Evolutionary conservation across 2,797 vertebrate species (phyloP), one percentile per base, ranked within the genome.

Genomic region (Falco biarmicus): DNA sequence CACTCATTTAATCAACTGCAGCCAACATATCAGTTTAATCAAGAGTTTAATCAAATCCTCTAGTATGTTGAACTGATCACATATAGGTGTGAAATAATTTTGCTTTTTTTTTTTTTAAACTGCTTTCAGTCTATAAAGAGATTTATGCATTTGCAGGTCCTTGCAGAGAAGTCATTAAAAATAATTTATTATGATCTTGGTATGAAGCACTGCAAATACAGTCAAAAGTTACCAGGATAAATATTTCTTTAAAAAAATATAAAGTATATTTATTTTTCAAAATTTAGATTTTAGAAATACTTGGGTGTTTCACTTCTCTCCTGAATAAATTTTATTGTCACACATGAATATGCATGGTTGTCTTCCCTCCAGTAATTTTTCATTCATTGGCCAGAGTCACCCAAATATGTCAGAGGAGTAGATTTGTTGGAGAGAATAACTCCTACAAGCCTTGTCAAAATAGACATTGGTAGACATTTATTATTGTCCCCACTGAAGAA

Each of bases 391-490:
- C 47, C 5, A 56, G 39, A 80, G 37, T 56, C 19, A 76, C 16
- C 9, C 34, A 87, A 77, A 84, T 87, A 69, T 51, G 66, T 82
- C 47, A 92, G 61, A 80, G 20, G 11, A 81, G 11, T 53, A 90
- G 29, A 82, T 81, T 78, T 91, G 76, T 37, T 92, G 21, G 43
- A 87, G 63, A 89, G 66, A 96, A 87, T 89, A 92, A 89, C 56
- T 92, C 75, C 60, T 77, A 79, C 43, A 92, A 87, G 37, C 17
- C 60, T 87, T 95, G 88, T 93, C 84, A 92, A 97, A 94, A 84
- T 66, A 90, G 71, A 69, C 37, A 61, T 48, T 69, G 34, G 45
- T 87, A 90, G 75, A 64, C 45, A 85, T 90, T 90, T 90, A 65
- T 94, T 94, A 64, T 26, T 63, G 51, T 66, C 51, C 59, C 15